Evolutionary conservation across 1,140 invertebrate genomes (phyloP).

Genomic region (Hyles vespertilio): DNA sequence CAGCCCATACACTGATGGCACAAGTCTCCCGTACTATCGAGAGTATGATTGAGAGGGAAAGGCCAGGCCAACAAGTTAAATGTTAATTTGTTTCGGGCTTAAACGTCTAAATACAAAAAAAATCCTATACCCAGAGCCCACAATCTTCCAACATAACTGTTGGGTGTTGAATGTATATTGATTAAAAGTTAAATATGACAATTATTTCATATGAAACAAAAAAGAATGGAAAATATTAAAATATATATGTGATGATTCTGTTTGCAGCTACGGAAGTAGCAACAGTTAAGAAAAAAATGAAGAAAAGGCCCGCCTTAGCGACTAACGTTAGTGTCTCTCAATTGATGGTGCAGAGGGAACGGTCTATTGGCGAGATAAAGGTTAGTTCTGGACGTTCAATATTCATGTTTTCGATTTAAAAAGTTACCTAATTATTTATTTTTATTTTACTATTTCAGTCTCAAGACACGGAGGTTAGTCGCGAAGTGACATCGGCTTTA

Average conservation of each 20-base stretch:
- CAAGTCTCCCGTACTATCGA: too few relatives aligned
- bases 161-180: too few relatives aligned
- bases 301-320: slow-evolving; percentile 77
- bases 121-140: too few relatives aligned
- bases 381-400: slow-evolving; percentile 18
- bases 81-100: too few relatives aligned
- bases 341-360: slow-evolving; percentile 80
- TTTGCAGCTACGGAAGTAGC: slow-evolving; percentile 65
- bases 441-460: slow-evolving; percentile 26
- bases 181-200: too few relatives aligned
- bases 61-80: too few relatives aligned
- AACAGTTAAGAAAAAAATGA: slow-evolving; percentile 79
- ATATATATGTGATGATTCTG: slow-evolving; percentile 34
- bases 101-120: too few relatives aligned
- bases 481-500: slow-evolving; percentile 41
- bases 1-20: too few relatives aligned
- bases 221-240: too few relatives aligned
- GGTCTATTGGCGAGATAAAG: slow-evolving; percentile 57
- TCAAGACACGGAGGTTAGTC: slow-evolving; percentile 46
- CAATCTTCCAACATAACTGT: too few relatives aligned
- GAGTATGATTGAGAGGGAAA: too few relatives aligned
- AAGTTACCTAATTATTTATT: neutral
- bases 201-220: neutral
- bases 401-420: too few relatives aligned
- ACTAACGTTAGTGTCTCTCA: slow-evolving; percentile 80